phyloP scores from a whole-genome alignment of 2,797 vertebrate species.

The Siniperca scherzeri region DNA sequence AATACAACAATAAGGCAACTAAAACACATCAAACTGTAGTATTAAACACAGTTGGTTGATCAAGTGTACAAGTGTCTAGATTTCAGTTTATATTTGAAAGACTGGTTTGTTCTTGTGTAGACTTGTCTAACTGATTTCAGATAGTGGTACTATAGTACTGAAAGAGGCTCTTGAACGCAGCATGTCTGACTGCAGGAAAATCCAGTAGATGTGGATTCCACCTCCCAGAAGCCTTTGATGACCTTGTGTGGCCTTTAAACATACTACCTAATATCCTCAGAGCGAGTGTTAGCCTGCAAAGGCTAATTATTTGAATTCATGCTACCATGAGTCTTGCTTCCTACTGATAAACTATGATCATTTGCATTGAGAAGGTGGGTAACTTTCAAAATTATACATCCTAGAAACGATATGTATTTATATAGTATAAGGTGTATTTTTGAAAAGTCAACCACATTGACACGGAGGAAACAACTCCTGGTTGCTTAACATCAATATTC shows the following conservation, averaged over 20 bases:
- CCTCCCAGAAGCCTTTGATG: not conserved
- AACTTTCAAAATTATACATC: not conserved
- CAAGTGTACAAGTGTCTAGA: not conserved
- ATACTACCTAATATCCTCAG: not conserved
- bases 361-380: not conserved
- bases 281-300: not conserved
- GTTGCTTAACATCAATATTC: slow-evolving; percentile 12
- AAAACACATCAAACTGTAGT: not conserved
- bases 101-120: not conserved
- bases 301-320: not conserved
- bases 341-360: not conserved
- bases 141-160: not conserved
- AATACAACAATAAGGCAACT: not conserved
- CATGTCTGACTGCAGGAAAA: not conserved
- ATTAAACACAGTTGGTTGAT: not conserved
- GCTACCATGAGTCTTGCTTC: not conserved
- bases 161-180: not conserved
- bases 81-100: not conserved
- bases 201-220: not conserved
- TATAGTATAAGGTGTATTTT: slow-evolving; percentile 10
- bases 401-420: not conserved
- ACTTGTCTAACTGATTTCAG: not conserved
- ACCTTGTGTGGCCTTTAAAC: not conserved
- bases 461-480: slow-evolving; percentile 20
- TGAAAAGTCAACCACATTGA: not conserved